phyloP scores from a whole-genome alignment of 2,797 vertebrate species.

The Clarias fuscus region DNA sequence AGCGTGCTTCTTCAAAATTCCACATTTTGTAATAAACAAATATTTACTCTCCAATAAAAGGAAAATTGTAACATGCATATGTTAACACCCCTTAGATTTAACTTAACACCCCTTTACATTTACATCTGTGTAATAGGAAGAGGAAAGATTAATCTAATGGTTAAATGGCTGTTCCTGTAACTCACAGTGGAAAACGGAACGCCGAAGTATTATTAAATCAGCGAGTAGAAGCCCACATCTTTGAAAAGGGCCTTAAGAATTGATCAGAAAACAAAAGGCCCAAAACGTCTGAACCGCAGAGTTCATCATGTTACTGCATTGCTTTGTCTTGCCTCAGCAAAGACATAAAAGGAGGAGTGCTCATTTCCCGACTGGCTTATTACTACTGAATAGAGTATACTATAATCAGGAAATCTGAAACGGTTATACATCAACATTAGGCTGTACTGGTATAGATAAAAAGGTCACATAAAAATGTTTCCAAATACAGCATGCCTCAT shows the following conservation, averaged over 20 bases:
- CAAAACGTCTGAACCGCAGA: conserved; percentile 6
- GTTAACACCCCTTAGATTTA: not conserved
- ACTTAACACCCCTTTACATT: not conserved
- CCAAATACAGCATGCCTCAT: not conserved
- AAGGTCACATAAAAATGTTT: conserved; percentile 3
- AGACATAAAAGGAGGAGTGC: not conserved
- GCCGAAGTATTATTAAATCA: conserved; percentile 67
- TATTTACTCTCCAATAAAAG: not conserved
- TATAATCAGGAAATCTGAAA: conserved; percentile 7
- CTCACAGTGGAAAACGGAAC: conserved; percentile 59
- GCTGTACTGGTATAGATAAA: not conserved
- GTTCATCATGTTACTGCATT: not conserved
- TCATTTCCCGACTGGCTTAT: conserved; percentile 12
- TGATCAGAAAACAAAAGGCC: not conserved
- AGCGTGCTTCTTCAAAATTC: too few species aligned
- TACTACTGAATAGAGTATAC: not conserved
- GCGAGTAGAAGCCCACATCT: not conserved
- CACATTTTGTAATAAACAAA: too few species aligned
- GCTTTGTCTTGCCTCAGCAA: conserved; percentile 13
- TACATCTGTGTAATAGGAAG: not conserved
- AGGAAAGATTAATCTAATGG: not conserved
- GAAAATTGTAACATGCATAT: not conserved
- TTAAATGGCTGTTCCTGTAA: conserved; percentile 54
- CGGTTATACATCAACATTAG: not conserved
- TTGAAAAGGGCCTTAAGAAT: not conserved